Evolutionary conservation across 2,888 invertebrate genomes (phyloP), one percentile per base, ranked within the genome.

Genomic region (Aleiodes testaceus): DNA sequence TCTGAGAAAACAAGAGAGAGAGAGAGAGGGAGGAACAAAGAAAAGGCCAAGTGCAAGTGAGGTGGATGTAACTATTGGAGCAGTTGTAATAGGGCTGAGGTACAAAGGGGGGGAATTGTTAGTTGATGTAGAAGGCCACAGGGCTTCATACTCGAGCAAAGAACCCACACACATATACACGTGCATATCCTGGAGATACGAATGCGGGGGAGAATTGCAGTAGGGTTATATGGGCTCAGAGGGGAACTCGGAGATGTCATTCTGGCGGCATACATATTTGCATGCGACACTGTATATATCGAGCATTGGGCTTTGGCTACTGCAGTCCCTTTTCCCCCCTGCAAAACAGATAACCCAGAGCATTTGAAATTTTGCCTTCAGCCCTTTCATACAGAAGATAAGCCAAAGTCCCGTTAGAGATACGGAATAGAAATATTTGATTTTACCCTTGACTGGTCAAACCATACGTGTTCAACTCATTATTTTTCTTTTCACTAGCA

Each of bases 231-330:
- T 69, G 49, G 74, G 66, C 64, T 70, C 30, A 50, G 42, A 49
- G 61, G 72, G 77, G 72, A 36, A 72, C 75, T n/a, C 61, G 22
- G 74, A 77, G 72, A 74, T 79, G 78, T 76, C 79, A 79, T 76
- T 79, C 72, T 74, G 14, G n/a, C 74, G 75, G 74, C 75, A 76
- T 71, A 77, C 76, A 78, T 78, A 79, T 79, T 78, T 79, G 78
- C 79, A 79, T 79, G 77, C 75, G 67, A 73, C 72, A 65, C 59
- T 22, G 66, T 66, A 16, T 66, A 63, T 63, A 20, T 70, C 66
- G 66, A 9, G 50, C 49, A 30, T 50, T 18, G 52, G 45, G 52
- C 9, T 36, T 36, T 36, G 11, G 30, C 49, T 53, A 59, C 44
- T 45, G 59, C 44, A 47, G 50, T 49, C 12, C 36, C 26, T 5